Conservation (phyloP, 2,797 vertebrate genomes). For the Paratrypauchen microcephalus region DNA sequence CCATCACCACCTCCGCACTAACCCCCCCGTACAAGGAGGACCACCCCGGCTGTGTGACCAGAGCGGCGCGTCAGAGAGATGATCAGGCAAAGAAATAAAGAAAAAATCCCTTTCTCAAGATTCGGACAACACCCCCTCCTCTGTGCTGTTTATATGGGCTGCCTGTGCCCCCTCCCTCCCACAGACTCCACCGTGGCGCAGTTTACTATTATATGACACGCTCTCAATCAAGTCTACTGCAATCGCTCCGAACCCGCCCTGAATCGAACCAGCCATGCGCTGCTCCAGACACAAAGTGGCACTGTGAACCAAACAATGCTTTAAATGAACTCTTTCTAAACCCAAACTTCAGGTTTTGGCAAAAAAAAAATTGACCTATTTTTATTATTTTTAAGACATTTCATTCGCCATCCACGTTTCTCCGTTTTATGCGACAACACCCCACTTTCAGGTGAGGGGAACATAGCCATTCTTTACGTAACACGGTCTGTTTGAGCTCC, state of each 20-base stretch:
- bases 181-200: conserved; percentile 66
- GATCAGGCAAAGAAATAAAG: conserved; percentile 64
- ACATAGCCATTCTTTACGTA: not conserved
- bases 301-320: not conserved
- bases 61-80: conserved; percentile 32
- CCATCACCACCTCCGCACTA: conserved; percentile 55
- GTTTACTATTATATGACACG: conserved; percentile 57
- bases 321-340: not conserved
- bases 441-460: not conserved
- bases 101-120: conserved; percentile 37
- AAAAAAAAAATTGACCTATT: conserved; percentile 1
- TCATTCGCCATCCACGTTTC: not conserved
- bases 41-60: conserved; percentile 62
- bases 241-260: conserved; percentile 13
- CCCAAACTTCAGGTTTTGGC: not conserved
- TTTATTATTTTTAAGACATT: not conserved
- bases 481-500: not conserved
- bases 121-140: conserved; percentile 18
- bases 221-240: conserved; percentile 28
- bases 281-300: conserved; percentile 1
- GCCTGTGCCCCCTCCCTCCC: conserved; percentile 25
- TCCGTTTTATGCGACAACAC: not conserved
- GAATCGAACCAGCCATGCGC: not conserved
- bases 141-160: conserved; percentile 44
- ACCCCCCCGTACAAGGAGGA: conserved; percentile 46